A percentile compares a stretch with the other conserved stretches of the same genome.
Conservation (phyloP, 2,113 vertebrate genomes). For the Nettapus auritus region DNA sequence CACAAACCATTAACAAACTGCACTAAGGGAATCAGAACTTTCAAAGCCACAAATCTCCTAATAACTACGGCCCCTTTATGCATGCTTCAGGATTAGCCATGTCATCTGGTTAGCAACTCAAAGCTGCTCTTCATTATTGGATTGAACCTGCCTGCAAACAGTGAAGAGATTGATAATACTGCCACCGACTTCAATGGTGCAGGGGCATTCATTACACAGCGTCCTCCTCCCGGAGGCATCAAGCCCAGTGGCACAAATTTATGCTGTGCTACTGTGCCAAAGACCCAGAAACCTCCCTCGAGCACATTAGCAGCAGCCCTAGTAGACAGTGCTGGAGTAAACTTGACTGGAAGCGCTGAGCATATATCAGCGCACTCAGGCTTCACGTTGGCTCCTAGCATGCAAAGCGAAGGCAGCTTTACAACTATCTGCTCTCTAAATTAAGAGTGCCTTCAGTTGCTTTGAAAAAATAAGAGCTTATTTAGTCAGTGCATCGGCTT, state of each 20-base stretch:
- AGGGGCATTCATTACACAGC: neutral
- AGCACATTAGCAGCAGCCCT: neutral
- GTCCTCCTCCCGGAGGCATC: neutral
- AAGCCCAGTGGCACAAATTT: constrained; percentile 10
- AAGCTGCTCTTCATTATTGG: constrained; percentile 49
- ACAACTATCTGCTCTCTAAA: constrained; percentile 51
- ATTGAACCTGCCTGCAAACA: constrained; percentile 13
- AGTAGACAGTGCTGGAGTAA: neutral
- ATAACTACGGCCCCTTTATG: constrained; percentile 38
- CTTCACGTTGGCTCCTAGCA: constrained; percentile 9
- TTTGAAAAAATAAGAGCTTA: constrained; percentile 57
- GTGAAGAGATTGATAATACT: neutral
- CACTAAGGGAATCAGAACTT: constrained; percentile 34
- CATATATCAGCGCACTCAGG: neutral
- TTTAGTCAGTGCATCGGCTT: constrained; percentile 42
- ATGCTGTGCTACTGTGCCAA: neutral
- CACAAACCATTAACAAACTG: constrained; percentile 27
- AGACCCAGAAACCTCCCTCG: neutral
- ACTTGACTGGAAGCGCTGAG: neutral
- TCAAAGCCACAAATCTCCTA: constrained; percentile 53
- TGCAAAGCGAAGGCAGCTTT: constrained; percentile 34
- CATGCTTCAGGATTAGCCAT: constrained; percentile 45
- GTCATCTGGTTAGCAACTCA: constrained; percentile 53
- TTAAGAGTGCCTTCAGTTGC: constrained; percentile 43
- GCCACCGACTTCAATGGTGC: neutral